phyloP scores from a whole-genome alignment of 2,113 vertebrate species.

The mouse (Mus musculus) region DNA sequence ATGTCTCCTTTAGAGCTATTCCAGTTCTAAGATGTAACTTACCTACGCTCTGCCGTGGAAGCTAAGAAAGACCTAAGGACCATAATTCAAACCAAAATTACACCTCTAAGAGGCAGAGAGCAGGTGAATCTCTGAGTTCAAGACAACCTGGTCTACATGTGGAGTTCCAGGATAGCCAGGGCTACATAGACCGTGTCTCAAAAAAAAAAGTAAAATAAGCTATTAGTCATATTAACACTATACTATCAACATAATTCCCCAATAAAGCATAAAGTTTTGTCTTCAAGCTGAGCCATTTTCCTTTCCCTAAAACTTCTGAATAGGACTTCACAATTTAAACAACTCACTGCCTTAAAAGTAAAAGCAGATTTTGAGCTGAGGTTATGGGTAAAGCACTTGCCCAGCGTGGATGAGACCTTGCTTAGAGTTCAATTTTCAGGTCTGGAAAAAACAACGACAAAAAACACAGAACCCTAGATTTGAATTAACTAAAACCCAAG shows the following conservation, averaged over 20 bases:
- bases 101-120: neutral
- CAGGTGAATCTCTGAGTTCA: neutral
- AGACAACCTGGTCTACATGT: neutral
- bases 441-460: neutral
- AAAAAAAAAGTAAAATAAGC: neutral
- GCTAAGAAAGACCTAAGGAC: slow-evolving; percentile 9
- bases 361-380: neutral
- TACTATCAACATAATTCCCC: slow-evolving; percentile 12
- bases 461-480: neutral
- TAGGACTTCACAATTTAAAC: neutral
- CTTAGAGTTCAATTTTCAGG: neutral
- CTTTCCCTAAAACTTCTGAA: slow-evolving; percentile 48
- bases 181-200: too few species aligned
- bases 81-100: slow-evolving; percentile 54
- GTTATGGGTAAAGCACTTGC: neutral
- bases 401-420: neutral
- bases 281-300: neutral
- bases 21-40: slow-evolving; percentile 27
- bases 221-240: neutral
- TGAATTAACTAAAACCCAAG: neutral
- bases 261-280: slow-evolving; percentile 8
- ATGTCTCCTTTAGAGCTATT: slow-evolving; percentile 32
- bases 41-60: neutral
- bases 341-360: slow-evolving; percentile 40
- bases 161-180: neutral